phyloP scores from a whole-genome alignment of 2,113 vertebrate genomes.

The Dunckerocampus dactyliophorus region DNA sequence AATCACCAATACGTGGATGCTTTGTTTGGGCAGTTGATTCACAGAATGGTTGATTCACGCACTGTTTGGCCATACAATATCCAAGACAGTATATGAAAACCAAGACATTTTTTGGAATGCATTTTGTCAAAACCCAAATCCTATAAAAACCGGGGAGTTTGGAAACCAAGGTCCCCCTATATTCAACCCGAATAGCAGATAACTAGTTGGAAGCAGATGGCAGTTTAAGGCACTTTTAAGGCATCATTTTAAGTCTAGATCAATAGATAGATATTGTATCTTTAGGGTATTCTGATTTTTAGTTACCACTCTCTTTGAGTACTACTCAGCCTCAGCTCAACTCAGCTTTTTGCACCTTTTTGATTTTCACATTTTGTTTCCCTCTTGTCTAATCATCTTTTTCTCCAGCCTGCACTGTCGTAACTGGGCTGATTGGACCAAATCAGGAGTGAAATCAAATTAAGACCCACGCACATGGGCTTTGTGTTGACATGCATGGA shows the following conservation, averaged over 20 bases:
- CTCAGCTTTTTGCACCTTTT: conserved; percentile 26
- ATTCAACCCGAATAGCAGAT: too few relatives aligned
- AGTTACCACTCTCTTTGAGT: background rate
- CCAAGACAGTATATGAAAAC: too few relatives aligned
- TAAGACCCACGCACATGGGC: conserved; percentile 40
- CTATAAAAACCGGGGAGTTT: too few relatives aligned
- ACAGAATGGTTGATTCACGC: too few relatives aligned
- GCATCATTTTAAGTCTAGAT: background rate
- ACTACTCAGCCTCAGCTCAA: conserved; percentile 8
- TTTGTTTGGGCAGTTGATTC: too few relatives aligned
- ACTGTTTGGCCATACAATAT: too few relatives aligned
- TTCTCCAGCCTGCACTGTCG: conserved; percentile 32
- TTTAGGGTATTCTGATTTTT: background rate
- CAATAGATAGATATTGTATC: background rate
- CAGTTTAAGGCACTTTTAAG: background rate
- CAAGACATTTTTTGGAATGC: too few relatives aligned
- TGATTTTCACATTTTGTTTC: conserved; percentile 53
- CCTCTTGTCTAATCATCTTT: conserved; percentile 52
- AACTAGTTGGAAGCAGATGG: background rate
- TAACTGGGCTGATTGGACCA: conserved; percentile 47
- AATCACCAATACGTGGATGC: too few relatives aligned
- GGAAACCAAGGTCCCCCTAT: too few relatives aligned
- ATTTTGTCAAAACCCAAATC: too few relatives aligned
- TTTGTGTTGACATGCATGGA: conserved; percentile 40
- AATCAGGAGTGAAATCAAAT: conserved; percentile 69